Evolutionary conservation across 2,888 invertebrate species (phyloP).

Genomic region (Rhamnusium bicolor): DNA sequence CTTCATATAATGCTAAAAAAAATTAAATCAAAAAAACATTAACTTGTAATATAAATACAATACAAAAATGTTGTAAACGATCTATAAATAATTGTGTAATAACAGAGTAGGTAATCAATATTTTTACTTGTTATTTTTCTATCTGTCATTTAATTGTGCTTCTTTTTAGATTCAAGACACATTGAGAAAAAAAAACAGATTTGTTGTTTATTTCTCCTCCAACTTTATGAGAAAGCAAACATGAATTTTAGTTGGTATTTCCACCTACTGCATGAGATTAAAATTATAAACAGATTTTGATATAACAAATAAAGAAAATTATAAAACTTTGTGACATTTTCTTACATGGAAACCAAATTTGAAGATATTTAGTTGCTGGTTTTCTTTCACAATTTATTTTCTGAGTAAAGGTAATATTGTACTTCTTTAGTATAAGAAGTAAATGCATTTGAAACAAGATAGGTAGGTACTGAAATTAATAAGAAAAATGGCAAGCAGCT

Average conservation of each 20-base stretch:
- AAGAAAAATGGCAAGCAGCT: too few species aligned
- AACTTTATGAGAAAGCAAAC: not conserved
- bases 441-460: too few species aligned
- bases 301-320: not conserved
- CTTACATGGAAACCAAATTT: not conserved
- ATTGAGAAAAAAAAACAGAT: conserved; percentile 2
- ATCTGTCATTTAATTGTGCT: not conserved
- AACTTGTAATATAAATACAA: not conserved
- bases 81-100: not conserved
- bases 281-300: not conserved
- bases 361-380: not conserved
- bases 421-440: too few species aligned
- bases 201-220: not conserved
- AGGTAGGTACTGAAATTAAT: too few species aligned
- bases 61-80: not conserved
- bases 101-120: not conserved
- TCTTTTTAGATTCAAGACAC: not conserved
- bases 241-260: not conserved
- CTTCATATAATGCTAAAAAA: conserved; percentile 89
- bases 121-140: not conserved
- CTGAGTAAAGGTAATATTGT: not conserved
- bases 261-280: not conserved
- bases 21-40: conserved; percentile 36
- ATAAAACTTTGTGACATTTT: not conserved
- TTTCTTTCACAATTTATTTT: not conserved